Base-by-base conservation (phyloP, 2,797 vertebrate species). In the Pipistrellus nathusii region DNA sequence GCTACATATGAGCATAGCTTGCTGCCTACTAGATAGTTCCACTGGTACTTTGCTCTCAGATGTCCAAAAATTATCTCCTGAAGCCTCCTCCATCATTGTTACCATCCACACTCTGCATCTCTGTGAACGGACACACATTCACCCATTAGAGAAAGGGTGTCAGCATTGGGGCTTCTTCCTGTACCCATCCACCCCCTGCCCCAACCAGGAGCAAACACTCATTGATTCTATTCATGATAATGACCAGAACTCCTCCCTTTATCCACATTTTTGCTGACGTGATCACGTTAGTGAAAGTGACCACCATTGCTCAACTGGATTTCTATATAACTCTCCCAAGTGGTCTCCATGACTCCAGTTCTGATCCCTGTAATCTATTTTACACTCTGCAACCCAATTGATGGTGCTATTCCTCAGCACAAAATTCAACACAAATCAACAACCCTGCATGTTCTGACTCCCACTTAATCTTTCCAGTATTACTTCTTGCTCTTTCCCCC, bases 101-200 rank as follows among this genome's bases (percentile, higher is more conserved):
- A 18, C 25, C 48, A 62, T 2, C 10, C 25, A 38, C 3, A 15
- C 3, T 48, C 73, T 38, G 59, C 27, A 30, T n/a, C 51, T 66
- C 64, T 57, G 23, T 8, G 23, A 48, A 38, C 1, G 8, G 55
- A 91, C 6, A 5, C 51, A 38, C 21, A 38, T 57, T 83, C 10
- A 35, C 51, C 38, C 15, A 6, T 25, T 21, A 78, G 69, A 32
- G 15, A 66, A 76, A 72, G 6, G 5, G 12, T n/a, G 27, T 72
- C 48, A 59, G 3, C n/a, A 41, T 0, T 5, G 12, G 48, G 0
- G 1, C n/a, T 44, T 59, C 57, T 59, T 4, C 5, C 25, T 11
- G 25, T 53, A 20, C 51, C 25, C 11, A 0, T 41, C 6, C 25
- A 10, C 5, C 57, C 41, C 6, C 38, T 41, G 9, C 30, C 5